These are phyloP conservation scores for Nymphalis c-album DNA, from an alignment of 2,888 invertebrate genomes.

Conservation along the genomic window DNA sequence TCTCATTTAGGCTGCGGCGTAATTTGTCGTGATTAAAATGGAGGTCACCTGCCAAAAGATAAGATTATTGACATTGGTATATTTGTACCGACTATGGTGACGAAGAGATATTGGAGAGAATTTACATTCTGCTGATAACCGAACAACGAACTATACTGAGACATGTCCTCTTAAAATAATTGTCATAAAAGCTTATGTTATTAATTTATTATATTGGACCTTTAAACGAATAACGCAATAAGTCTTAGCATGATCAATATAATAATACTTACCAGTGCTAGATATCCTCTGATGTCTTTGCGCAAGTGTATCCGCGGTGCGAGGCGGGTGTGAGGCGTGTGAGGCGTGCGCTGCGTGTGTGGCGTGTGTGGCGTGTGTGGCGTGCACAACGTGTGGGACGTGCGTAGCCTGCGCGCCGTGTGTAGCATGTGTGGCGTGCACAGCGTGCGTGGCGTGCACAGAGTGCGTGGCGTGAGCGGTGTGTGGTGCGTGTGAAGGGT, in stretches of 20 bases:
- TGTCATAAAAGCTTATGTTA: too few relatives aligned
- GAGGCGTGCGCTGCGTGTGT: slow-evolving; percentile 46
- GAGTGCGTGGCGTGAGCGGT: slow-evolving; percentile 48
- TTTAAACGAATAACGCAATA: too few relatives aligned
- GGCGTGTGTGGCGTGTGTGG: slow-evolving; percentile 35
- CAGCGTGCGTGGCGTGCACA: slow-evolving; percentile 75
- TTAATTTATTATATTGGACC: too few relatives aligned
- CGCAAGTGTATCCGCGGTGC: slow-evolving; percentile 39
- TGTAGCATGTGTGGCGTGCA: slow-evolving; percentile 12
- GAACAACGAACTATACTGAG: too few relatives aligned
- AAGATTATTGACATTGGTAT: too few relatives aligned
- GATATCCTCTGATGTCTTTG: slow-evolving; percentile 70
- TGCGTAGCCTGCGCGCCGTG: too few relatives aligned
- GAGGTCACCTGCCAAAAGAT: slow-evolving; percentile 63
- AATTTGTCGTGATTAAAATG: slow-evolving; percentile 73
- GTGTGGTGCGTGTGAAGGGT: slow-evolving; percentile 34
- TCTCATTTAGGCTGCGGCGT: slow-evolving; percentile 76
- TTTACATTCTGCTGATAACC: too few relatives aligned
- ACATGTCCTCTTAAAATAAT: too few relatives aligned
- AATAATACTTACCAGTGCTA: slow-evolving; percentile 62
- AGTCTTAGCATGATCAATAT: background rate
- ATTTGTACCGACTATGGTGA: too few relatives aligned
- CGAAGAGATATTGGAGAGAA: too few relatives aligned
- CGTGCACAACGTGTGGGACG: background rate
- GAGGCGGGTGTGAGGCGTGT: slow-evolving; percentile 27